phyloP scores from a whole-genome alignment of 92 coral and sea anemone genomes.

The Actinostola sp. region DNA sequence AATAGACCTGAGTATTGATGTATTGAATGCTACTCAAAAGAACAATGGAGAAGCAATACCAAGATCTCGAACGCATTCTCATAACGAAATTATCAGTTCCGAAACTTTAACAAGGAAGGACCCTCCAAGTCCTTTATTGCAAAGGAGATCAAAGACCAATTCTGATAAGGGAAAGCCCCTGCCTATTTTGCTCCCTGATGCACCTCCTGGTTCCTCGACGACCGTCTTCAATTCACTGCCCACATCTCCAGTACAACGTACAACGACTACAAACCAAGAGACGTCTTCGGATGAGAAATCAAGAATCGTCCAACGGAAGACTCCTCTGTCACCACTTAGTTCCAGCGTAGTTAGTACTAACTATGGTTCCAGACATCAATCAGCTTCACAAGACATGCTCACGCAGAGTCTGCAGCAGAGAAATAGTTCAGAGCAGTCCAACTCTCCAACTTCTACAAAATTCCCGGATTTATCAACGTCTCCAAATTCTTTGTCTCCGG shows the following conservation, averaged over 20 bases:
- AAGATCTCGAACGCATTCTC: background rate
- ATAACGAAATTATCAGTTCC: background rate
- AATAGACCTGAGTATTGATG: background rate
- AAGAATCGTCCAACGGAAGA: background rate
- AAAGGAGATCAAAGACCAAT: background rate
- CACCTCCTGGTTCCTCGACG: no score
- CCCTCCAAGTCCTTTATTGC: slow-evolving; percentile 1
- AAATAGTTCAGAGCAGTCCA: background rate
- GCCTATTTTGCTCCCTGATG: no score
- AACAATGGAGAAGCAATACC: background rate
- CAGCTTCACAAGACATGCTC: background rate
- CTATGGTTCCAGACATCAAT: no score
- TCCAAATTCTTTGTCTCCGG: background rate
- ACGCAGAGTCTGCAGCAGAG: background rate
- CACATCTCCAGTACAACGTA: background rate
- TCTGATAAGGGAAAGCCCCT: no score
- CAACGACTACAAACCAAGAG: no score
- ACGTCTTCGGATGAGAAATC: background rate
- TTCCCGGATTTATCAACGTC: background rate
- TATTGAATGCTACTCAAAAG: background rate
- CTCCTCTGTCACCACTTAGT: background rate
- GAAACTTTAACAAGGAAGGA: background rate
- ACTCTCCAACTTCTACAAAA: background rate
- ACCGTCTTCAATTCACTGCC: background rate
- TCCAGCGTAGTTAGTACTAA: no score